Evolutionary conservation across 1,140 invertebrate species (phyloP).

Genomic region (Leptinotarsa undecemlineata): DNA sequence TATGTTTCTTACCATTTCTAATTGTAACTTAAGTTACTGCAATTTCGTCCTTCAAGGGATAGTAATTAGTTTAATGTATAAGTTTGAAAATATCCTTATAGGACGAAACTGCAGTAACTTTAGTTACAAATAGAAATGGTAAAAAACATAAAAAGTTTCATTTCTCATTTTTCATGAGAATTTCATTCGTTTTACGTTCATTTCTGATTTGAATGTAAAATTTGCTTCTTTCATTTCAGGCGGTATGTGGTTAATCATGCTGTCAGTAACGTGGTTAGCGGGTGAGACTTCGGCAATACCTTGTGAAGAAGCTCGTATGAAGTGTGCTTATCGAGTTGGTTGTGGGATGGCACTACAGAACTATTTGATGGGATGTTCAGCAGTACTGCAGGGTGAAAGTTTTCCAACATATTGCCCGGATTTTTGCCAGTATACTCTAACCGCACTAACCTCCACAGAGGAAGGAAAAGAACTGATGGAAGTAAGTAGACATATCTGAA

Average conservation of each 20-base stretch:
- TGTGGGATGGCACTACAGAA: conserved; percentile 74
- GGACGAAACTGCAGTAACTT: too few species aligned
- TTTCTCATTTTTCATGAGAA: too few species aligned
- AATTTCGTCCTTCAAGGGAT: too few species aligned
- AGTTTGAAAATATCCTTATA: too few species aligned
- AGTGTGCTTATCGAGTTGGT: conserved; percentile 72
- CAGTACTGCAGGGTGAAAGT: conserved; percentile 63
- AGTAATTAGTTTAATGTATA: too few species aligned
- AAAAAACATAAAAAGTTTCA: too few species aligned
- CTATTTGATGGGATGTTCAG: conserved; percentile 73
- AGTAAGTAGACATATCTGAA: conserved; percentile 56
- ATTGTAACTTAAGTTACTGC: too few species aligned
- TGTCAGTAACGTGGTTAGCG: conserved; percentile 53
- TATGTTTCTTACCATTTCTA: too few species aligned
- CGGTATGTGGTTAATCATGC: conserved; percentile 53
- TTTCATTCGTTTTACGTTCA: too few species aligned
- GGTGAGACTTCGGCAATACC: conserved; percentile 50
- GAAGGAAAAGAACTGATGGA: conserved; percentile 75
- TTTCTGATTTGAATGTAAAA: too few species aligned
- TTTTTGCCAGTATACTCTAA: conserved; percentile 72
- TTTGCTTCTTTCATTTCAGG: conserved; percentile 39
- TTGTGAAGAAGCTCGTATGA: conserved; percentile 71
- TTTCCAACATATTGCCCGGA: conserved; percentile 64
- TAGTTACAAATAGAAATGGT: too few species aligned
- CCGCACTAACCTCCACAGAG: conserved; percentile 76